Conservation (phyloP, 2,797 vertebrate species). For the Nyctibius grandis region DNA sequence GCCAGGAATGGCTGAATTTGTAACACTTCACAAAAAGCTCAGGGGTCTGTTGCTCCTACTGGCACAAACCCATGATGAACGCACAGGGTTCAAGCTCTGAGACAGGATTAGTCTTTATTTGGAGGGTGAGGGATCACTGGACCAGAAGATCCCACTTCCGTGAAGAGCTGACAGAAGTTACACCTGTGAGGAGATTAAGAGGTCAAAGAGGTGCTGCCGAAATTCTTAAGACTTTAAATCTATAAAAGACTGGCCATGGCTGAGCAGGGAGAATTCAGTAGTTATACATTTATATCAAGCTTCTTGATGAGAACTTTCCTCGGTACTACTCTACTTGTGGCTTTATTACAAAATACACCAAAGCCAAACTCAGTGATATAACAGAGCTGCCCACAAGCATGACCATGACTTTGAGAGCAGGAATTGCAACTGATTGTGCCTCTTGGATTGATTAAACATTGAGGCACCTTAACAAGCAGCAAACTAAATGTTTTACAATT, state of each 20-base stretch:
- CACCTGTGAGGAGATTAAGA: neutral
- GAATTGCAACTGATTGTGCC: neutral
- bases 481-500: neutral
- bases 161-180: neutral
- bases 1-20: neutral
- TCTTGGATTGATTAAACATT: neutral
- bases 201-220: neutral
- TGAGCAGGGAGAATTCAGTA: neutral
- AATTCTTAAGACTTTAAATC: neutral
- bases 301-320: neutral
- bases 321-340: neutral
- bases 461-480: neutral
- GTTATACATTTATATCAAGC: fast-evolving
- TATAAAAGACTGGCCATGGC: fast-evolving
- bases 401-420: neutral
- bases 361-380: neutral
- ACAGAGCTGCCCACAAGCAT: neutral
- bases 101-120: neutral
- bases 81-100: neutral
- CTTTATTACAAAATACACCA: neutral
- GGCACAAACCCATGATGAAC: neutral
- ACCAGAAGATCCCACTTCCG: neutral
- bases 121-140: neutral
- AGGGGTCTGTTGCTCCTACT: neutral
- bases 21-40: neutral